Evolutionary conservation across 2,797 vertebrate species (phyloP).

Genomic region (Garrulus glandarius): DNA sequence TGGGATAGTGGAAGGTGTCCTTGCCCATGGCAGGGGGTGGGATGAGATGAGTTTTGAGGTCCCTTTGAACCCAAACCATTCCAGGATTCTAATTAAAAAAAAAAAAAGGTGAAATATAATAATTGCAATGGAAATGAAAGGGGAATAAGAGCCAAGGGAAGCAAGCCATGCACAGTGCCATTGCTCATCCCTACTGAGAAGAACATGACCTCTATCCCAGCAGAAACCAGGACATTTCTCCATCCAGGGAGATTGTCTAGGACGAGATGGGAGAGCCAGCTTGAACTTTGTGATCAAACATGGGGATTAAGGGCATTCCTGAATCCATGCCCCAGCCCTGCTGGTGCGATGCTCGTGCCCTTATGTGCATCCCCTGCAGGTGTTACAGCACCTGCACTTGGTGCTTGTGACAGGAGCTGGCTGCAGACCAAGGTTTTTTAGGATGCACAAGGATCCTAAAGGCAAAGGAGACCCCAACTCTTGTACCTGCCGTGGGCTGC

Average conservation of each 20-base stretch:
- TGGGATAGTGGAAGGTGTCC: neutral
- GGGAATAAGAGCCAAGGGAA: neutral
- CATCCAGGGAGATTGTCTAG: neutral
- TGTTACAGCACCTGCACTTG: accelerated
- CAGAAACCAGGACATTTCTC: neutral
- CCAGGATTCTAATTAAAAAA: neutral
- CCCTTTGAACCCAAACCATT: accelerated
- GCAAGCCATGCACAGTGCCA: accelerated
- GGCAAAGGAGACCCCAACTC: neutral
- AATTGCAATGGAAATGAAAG: neutral
- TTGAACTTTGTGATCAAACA: accelerated
- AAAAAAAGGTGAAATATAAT: neutral
- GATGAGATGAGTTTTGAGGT: neutral
- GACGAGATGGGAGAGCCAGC: neutral
- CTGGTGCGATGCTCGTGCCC: accelerated
- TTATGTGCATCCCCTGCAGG: neutral
- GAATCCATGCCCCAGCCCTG: accelerated
- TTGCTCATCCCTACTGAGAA: neutral
- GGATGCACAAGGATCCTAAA: neutral
- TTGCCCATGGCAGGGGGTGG: neutral
- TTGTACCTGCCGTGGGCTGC: accelerated
- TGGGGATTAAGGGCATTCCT: neutral
- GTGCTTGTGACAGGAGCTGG: neutral
- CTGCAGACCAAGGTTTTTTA: neutral
- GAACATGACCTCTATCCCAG: neutral